Evolutionary conservation across 2,888 invertebrate species (phyloP).

Genomic region (Synanthedon myopaeformis): DNA sequence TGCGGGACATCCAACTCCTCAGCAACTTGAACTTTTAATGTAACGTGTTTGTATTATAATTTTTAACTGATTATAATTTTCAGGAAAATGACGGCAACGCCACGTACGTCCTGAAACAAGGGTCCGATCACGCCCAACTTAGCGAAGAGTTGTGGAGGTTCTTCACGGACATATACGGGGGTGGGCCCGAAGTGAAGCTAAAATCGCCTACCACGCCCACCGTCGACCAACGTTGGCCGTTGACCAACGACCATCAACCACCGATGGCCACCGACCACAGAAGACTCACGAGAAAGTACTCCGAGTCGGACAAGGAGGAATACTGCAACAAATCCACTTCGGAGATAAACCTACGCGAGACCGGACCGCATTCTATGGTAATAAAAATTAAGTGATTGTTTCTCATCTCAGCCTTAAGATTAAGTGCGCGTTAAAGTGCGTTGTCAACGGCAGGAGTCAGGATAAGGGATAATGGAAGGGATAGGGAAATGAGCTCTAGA

Average conservation of each 20-base stretch:
- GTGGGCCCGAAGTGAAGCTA: constrained; percentile 84
- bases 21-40: background rate
- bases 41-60: background rate
- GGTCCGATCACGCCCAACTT: constrained; percentile 80
- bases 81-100: constrained; percentile 54
- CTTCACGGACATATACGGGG: constrained; percentile 87
- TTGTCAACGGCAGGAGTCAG: no score
- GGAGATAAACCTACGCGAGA: constrained; percentile 43
- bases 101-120: constrained; percentile 48
- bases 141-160: constrained; percentile 90
- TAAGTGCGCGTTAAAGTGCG: no score
- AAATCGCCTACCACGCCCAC: constrained; percentile 22
- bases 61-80: constrained; percentile 12
- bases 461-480: no score
- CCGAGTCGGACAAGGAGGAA: constrained; percentile 56
- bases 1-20: no score
- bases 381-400: no score
- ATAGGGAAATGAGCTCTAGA: no score
- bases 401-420: no score
- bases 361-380: constrained; percentile 2
- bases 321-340: constrained; percentile 54
- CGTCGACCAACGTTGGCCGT: constrained; percentile 1
- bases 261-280: constrained; percentile 9
- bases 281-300: constrained; percentile 35
- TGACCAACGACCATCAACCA: constrained; percentile 8